A percentile compares a stretch with the other conserved stretches of the same genome.
These are phyloP conservation scores for Chlorops oryzae DNA, from an alignment of 1,140 invertebrate genomes.

Conservation along the genomic window DNA sequence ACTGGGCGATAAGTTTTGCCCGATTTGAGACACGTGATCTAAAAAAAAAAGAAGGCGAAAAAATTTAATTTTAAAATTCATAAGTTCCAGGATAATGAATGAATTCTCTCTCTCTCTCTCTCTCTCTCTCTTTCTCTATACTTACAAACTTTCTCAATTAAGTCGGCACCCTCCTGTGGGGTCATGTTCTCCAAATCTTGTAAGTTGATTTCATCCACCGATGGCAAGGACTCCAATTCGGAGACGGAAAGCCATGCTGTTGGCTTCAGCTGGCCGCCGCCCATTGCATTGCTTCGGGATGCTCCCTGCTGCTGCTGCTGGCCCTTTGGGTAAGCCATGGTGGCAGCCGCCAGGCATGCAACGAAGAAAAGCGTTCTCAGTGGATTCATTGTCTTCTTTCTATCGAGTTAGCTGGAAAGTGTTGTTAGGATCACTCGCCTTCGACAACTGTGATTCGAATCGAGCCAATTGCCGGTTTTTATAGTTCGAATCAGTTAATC, in stretches of 20 bases:
- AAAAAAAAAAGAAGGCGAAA: background rate
- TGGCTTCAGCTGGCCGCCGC: conserved; percentile 25
- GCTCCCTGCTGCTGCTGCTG: conserved; percentile 13
- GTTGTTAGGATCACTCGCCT: conserved; percentile 16
- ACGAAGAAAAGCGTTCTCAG: conserved; percentile 31
- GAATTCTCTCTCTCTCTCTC: background rate
- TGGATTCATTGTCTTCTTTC: conserved; percentile 26
- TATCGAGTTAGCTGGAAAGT: background rate
- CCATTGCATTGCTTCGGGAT: conserved; percentile 1
- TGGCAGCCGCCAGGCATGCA: conserved; percentile 28
- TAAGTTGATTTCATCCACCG: conserved; percentile 33
- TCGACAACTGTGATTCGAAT: conserved; percentile 26
- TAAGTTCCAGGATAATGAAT: background rate
- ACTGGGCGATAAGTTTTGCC: conserved; percentile 24
- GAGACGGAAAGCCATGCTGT: conserved; percentile 27
- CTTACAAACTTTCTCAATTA: conserved; percentile 37
- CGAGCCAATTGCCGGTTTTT: no score
- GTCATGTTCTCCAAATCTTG: conserved; percentile 36
- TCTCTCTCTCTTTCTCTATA: conserved; percentile 5
- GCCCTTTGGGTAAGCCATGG: conserved; percentile 4
- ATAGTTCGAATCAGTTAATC: no score
- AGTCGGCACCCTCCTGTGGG: conserved; percentile 26
- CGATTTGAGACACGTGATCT: conserved; percentile 39
- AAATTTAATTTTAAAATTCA: background rate
- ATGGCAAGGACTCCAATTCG: conserved; percentile 34